Evolutionary conservation across 2,888 invertebrate species (phyloP).

Genomic region (Desoria tigrina): DNA sequence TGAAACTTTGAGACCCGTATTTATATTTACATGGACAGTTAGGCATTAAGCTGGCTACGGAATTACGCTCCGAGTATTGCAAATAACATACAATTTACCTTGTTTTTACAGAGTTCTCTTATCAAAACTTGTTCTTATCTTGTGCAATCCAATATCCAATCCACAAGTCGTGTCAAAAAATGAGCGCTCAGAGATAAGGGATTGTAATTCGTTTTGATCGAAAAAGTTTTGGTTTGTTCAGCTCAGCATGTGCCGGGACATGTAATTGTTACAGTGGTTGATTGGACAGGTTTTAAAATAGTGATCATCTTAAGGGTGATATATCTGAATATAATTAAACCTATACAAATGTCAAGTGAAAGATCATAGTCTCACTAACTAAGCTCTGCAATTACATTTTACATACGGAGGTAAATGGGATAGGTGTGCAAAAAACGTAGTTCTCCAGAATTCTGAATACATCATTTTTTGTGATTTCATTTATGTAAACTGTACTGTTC

Average conservation of each 20-base stretch:
- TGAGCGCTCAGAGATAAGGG: slow-evolving; percentile 8
- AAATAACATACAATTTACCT: slow-evolving; percentile 8
- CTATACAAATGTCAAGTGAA: too few relatives aligned
- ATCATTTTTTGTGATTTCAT: too few relatives aligned
- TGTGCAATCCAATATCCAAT: slow-evolving; percentile 22
- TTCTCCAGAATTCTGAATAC: too few relatives aligned
- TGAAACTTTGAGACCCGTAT: background rate
- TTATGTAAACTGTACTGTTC: too few relatives aligned
- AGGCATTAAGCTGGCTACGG: slow-evolving; percentile 5
- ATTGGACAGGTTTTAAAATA: too few relatives aligned
- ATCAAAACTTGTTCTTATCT: slow-evolving; percentile 20
- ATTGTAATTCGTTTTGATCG: background rate
- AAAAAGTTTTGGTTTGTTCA: slow-evolving; percentile 14
- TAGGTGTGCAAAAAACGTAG: too few relatives aligned
- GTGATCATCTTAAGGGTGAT: too few relatives aligned
- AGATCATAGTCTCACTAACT: too few relatives aligned
- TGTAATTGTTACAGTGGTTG: too few relatives aligned
- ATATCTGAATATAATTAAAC: too few relatives aligned
- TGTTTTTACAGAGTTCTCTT: slow-evolving; percentile 9
- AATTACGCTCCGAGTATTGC: slow-evolving; percentile 20
- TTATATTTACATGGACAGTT: slow-evolving; percentile 2
- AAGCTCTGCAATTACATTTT: too few relatives aligned
- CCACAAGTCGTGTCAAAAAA: slow-evolving; percentile 12
- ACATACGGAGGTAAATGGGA: too few relatives aligned
- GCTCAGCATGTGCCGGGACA: background rate